Conservation (phyloP, 2,797 vertebrate genomes). For the Eupleurogrammus muticus region DNA sequence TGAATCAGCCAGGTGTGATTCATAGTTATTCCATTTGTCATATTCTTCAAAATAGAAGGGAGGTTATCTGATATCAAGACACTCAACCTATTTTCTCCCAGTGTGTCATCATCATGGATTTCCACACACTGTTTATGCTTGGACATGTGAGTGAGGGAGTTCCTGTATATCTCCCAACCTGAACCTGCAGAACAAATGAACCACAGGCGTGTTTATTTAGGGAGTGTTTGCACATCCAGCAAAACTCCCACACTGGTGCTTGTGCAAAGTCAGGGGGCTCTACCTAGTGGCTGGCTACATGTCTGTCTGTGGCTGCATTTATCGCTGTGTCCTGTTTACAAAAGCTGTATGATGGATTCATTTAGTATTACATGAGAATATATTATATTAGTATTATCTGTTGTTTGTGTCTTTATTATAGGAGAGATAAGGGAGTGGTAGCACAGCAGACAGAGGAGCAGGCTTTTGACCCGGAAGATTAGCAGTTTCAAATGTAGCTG, state of each 20-base stretch:
- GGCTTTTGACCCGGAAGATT: conserved; percentile 2
- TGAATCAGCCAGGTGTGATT: background rate
- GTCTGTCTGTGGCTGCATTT: conserved; percentile 4
- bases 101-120: background rate
- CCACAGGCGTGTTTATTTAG: conserved; percentile 25
- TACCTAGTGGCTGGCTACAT: conserved; percentile 47
- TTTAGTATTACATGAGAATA: background rate
- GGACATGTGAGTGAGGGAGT: background rate
- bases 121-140: background rate
- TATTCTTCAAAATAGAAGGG: background rate
- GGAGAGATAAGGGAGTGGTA: conserved; percentile 21
- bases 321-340: background rate
- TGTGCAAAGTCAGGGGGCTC: conserved; percentile 42
- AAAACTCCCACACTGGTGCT: conserved; percentile 19
- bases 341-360: background rate
- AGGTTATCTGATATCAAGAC: background rate
- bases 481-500: conserved; percentile 21
- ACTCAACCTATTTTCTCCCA: background rate
- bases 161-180: background rate
- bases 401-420: conserved; percentile 6
- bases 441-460: conserved; percentile 3
- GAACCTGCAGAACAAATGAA: conserved; percentile 24
- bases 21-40: conserved; percentile 1
- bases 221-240: conserved; percentile 30
- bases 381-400: background rate